Percentiles rank a stretch among this genome's conserved stretches.
Evolutionary conservation across 2,888 invertebrate genomes (phyloP).

Genomic region (Nineta flava): DNA sequence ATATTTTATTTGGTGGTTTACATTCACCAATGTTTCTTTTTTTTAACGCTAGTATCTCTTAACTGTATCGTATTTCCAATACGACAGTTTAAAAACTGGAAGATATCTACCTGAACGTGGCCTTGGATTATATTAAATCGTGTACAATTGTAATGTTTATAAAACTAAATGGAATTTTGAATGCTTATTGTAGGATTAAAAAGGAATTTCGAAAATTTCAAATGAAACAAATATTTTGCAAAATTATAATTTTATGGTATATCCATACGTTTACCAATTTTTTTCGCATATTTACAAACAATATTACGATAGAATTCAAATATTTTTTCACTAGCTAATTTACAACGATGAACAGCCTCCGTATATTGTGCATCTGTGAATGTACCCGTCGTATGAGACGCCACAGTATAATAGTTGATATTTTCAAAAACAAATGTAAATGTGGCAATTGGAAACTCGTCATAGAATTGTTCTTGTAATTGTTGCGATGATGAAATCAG

Average conservation of each 20-base stretch:
- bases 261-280: slow-evolving; percentile 3
- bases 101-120: too few species aligned
- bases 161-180: background rate
- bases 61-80: too few species aligned
- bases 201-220: background rate
- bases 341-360: slow-evolving; percentile 46
- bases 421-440: slow-evolving; percentile 66
- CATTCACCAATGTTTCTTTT: too few species aligned
- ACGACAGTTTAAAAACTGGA: too few species aligned
- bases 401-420: slow-evolving; percentile 34
- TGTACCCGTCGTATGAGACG: slow-evolving; percentile 53
- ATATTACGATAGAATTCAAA: slow-evolving; percentile 58
- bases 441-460: slow-evolving; percentile 25
- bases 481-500: slow-evolving; percentile 42
- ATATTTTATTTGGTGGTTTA: too few species aligned
- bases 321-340: slow-evolving; percentile 45
- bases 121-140: too few species aligned
- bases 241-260: background rate
- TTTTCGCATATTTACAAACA: slow-evolving; percentile 36
- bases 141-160: too few species aligned
- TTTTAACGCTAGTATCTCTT: too few species aligned
- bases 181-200: background rate
- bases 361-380: slow-evolving; percentile 51
- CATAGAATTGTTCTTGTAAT: slow-evolving; percentile 23
- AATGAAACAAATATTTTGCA: background rate